A percentile compares a stretch with the other conserved stretches of the same genome.
Evolutionary conservation across 2,888 invertebrate genomes (phyloP).

Genomic region (Latheticus oryzae): DNA sequence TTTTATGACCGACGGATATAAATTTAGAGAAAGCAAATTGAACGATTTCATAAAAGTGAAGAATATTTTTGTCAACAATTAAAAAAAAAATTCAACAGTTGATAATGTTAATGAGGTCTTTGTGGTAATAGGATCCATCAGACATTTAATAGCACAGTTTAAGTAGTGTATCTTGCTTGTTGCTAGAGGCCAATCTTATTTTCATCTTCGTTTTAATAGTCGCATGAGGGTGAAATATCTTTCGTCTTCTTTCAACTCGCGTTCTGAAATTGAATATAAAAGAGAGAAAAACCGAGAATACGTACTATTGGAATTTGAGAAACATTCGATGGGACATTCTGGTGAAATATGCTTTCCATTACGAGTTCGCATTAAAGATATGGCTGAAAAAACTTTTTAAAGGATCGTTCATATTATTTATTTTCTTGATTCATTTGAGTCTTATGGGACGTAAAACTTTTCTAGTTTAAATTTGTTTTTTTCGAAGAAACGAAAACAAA

Average conservation of each 20-base stretch:
- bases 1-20: constrained; percentile 45
- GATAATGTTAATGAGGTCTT: constrained; percentile 28
- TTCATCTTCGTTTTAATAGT: constrained; percentile 53
- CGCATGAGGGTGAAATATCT: constrained; percentile 29
- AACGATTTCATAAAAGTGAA: constrained; percentile 54
- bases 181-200: constrained; percentile 55
- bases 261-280: too few relatives aligned
- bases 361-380: constrained; percentile 64
- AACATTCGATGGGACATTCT: constrained; percentile 60
- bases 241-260: constrained; percentile 39
- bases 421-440: constrained; percentile 60
- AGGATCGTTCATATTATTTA: constrained; percentile 63
- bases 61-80: too few relatives aligned
- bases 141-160: constrained; percentile 47
- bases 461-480: constrained; percentile 57
- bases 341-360: constrained; percentile 64
- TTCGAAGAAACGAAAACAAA: constrained; percentile 42
- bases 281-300: constrained; percentile 27
- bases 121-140: constrained; percentile 26
- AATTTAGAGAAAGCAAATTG: too few relatives aligned
- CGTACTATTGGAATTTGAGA: constrained; percentile 50
- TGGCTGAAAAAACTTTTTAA: constrained; percentile 62
- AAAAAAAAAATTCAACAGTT: too few relatives aligned
- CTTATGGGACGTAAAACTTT: constrained; percentile 57
- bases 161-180: constrained; percentile 52